Conservation (phyloP, 2,113 vertebrate species). For the Pterophyllum scalare region DNA sequence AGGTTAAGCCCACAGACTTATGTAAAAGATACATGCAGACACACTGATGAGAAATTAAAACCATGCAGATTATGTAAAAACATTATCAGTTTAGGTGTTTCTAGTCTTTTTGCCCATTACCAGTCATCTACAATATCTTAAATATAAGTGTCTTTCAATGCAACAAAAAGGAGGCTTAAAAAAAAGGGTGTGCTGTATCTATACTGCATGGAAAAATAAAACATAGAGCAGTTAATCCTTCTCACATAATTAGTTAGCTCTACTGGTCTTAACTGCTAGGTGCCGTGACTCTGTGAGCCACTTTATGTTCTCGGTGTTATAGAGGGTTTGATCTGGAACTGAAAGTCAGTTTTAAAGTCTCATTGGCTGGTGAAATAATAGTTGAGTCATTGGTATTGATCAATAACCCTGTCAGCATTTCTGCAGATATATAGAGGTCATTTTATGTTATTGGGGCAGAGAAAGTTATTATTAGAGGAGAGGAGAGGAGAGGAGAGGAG, state of each 20-base stretch:
- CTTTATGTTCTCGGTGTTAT: not conserved
- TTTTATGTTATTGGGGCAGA: constrained; percentile 20
- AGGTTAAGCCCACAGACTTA: not conserved
- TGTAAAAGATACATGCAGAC: accelerated
- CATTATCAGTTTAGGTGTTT: not conserved
- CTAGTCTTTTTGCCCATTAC: not conserved
- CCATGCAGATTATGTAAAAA: not conserved
- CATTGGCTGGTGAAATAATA: constrained; percentile 27
- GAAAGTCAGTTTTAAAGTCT: not conserved
- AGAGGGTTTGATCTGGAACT: not conserved
- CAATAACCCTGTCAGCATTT: constrained; percentile 21
- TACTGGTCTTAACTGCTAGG: not conserved
- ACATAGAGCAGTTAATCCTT: not conserved
- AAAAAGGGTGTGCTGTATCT: not conserved
- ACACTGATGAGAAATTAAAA: not conserved
- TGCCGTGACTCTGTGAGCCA: not conserved
- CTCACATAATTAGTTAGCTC: not conserved
- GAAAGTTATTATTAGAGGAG: not conserved
- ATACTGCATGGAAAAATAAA: not conserved
- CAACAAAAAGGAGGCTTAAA: not conserved
- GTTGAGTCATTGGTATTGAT: constrained; percentile 13
- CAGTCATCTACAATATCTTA: not conserved
- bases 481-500: not conserved
- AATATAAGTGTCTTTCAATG: constrained; percentile 20
- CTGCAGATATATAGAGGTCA: constrained; percentile 33